phyloP scores from a whole-genome alignment of 2,113 vertebrate genomes.

The Taurulus bubalis region DNA sequence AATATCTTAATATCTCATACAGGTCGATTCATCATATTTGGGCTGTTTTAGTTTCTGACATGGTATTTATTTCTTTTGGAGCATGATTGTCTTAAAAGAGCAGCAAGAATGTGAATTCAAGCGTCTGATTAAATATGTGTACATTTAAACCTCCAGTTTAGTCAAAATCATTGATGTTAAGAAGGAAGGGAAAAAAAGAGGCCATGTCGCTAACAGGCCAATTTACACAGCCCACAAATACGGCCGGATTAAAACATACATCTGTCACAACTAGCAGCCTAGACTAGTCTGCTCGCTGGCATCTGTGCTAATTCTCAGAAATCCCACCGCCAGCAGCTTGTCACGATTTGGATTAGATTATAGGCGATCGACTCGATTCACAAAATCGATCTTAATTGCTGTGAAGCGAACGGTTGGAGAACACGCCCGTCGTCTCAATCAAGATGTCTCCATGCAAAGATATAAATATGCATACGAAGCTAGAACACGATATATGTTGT shows the following conservation, averaged over 20 bases:
- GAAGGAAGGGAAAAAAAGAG: background rate
- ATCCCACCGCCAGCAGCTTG: slow-evolving; percentile 27
- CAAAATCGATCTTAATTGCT: slow-evolving; percentile 60
- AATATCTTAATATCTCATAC: background rate
- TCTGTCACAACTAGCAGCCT: slow-evolving; percentile 1
- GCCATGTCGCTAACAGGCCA: slow-evolving; percentile 52
- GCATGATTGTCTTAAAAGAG: background rate
- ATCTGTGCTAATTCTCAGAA: slow-evolving; percentile 33
- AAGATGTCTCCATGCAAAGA: slow-evolving; percentile 6
- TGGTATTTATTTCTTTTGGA: background rate
- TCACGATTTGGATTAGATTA: slow-evolving; percentile 66
- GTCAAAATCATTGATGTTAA: slow-evolving; percentile 12
- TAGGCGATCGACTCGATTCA: slow-evolving; percentile 41
- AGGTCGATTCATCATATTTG: background rate
- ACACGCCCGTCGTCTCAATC: slow-evolving; percentile 60
- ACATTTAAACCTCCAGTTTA: slow-evolving; percentile 4
- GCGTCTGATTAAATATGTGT: slow-evolving; percentile 1
- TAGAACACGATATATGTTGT: background rate
- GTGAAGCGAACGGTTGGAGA: slow-evolving; percentile 36
- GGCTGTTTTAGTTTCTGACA: background rate
- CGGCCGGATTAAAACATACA: slow-evolving; percentile 24
- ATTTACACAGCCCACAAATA: slow-evolving; percentile 37
- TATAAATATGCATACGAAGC: background rate
- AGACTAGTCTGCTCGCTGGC: slow-evolving; percentile 10
- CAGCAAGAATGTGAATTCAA: background rate